Evolutionary conservation across 2,888 invertebrate species (phyloP).

Genomic region (Balanococcus diminutus): DNA sequence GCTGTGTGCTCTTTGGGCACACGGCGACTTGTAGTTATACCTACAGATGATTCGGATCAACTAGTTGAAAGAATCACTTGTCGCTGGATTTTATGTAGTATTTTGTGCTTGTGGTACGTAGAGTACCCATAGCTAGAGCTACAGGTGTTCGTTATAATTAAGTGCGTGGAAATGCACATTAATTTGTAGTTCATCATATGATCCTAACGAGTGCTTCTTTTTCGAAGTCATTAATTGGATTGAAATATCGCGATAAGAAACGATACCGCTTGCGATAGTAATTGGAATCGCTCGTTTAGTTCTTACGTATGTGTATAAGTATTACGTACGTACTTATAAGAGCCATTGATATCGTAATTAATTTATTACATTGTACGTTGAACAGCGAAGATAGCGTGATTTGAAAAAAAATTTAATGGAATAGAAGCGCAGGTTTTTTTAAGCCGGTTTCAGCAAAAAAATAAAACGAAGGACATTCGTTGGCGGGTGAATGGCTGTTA

Average conservation of each 20-base stretch:
- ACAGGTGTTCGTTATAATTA: conserved; percentile 11
- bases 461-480: not conserved
- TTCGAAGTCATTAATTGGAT: not conserved
- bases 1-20: too few relatives aligned
- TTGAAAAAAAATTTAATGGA: not conserved
- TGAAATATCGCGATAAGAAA: not conserved
- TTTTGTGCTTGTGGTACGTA: not conserved
- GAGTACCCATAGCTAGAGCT: not conserved
- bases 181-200: not conserved
- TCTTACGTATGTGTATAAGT: too few relatives aligned
- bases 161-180: not conserved
- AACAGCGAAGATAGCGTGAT: not conserved
- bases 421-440: not conserved
- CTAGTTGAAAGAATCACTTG: not conserved
- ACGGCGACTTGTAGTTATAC: too few relatives aligned
- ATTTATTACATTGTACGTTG: not conserved
- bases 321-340: too few relatives aligned
- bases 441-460: not conserved
- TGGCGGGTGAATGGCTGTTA: not conserved
- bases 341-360: not conserved
- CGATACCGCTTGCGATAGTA: not conserved
- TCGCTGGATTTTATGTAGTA: not conserved
- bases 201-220: not conserved
- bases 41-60: too few relatives aligned
- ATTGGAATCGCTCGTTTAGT: not conserved